A percentile compares a stretch with the other conserved stretches of the same genome.
phyloP scores from a whole-genome alignment of 2,113 vertebrate species.

The Leptocoma aspasia region DNA sequence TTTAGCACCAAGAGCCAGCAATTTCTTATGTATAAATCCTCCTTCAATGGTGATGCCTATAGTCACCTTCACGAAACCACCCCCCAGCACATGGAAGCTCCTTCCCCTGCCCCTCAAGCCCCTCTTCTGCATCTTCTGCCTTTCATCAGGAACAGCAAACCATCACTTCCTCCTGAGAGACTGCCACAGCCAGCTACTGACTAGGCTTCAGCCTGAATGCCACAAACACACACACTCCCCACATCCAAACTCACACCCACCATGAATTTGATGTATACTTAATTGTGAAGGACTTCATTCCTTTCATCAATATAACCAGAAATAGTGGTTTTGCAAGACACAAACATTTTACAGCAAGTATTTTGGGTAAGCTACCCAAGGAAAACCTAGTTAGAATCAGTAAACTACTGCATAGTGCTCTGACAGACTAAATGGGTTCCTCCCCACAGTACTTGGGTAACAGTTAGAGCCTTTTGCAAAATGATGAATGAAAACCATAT shows the following conservation, averaged over 20 bases:
- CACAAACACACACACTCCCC: background rate
- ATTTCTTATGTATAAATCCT: background rate
- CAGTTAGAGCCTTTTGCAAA: background rate
- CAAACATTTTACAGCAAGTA: fast-evolving
- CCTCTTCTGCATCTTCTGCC: background rate
- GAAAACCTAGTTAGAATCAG: background rate
- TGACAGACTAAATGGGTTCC: background rate
- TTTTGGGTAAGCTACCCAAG: background rate
- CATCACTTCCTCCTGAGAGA: fast-evolving
- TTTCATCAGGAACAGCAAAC: background rate
- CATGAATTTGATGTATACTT: fast-evolving
- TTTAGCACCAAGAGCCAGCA: background rate
- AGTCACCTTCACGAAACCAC: background rate
- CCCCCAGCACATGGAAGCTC: fast-evolving
- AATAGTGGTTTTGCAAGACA: fast-evolving
- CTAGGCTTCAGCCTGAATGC: background rate
- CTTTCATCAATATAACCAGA: background rate
- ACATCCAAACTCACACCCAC: background rate
- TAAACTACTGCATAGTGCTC: background rate
- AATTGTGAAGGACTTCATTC: background rate
- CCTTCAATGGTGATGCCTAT: fast-evolving
- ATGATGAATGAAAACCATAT: background rate
- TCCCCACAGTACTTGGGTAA: background rate
- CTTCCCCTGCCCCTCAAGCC: background rate
- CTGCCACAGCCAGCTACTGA: background rate